phyloP scores from a whole-genome alignment of 2,113 vertebrate species.

The Brachionichthys hirsutus region DNA sequence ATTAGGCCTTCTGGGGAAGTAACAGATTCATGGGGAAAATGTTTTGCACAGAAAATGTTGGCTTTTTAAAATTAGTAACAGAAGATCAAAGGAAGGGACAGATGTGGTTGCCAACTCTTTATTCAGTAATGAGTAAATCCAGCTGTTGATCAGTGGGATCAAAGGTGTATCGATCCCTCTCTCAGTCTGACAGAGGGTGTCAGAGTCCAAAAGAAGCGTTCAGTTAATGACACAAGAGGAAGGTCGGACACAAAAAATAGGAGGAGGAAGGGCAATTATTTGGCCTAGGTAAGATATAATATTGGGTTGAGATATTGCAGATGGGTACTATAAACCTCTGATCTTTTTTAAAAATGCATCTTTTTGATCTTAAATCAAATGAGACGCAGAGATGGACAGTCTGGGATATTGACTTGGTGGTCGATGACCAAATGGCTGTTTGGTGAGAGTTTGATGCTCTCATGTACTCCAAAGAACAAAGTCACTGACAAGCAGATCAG shows the following conservation, averaged over 20 bases:
- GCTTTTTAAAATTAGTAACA: conserved; percentile 22
- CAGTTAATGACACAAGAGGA: conserved; percentile 10
- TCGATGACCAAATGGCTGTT: conserved; percentile 37
- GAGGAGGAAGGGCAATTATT: conserved; percentile 2
- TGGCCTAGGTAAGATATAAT: conserved; percentile 3
- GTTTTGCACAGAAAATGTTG: not conserved
- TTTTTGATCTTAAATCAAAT: conserved; percentile 21
- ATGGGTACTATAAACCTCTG: conserved; percentile 1
- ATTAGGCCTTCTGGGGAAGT: too few species aligned
- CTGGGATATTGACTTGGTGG: conserved; percentile 31
- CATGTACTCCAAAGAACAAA: conserved; percentile 24
- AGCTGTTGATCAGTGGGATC: conserved; percentile 67
- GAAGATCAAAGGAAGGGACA: conserved; percentile 15
- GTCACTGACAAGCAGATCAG: conserved; percentile 26
- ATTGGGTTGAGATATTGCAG: not conserved
- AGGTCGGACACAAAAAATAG: not conserved
- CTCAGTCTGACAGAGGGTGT: conserved; percentile 5
- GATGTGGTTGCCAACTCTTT: not conserved
- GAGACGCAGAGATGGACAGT: conserved; percentile 16
- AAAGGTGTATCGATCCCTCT: conserved; percentile 51
- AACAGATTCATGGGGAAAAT: too few species aligned
- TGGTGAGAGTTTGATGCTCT: conserved; percentile 21
- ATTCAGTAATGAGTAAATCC: conserved; percentile 65
- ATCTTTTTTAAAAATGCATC: conserved; percentile 23
- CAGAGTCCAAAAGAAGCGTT: not conserved